These are phyloP conservation scores for Pollachius pollachius DNA, from an alignment of 2,113 vertebrate genomes.

Conservation along the genomic window DNA sequence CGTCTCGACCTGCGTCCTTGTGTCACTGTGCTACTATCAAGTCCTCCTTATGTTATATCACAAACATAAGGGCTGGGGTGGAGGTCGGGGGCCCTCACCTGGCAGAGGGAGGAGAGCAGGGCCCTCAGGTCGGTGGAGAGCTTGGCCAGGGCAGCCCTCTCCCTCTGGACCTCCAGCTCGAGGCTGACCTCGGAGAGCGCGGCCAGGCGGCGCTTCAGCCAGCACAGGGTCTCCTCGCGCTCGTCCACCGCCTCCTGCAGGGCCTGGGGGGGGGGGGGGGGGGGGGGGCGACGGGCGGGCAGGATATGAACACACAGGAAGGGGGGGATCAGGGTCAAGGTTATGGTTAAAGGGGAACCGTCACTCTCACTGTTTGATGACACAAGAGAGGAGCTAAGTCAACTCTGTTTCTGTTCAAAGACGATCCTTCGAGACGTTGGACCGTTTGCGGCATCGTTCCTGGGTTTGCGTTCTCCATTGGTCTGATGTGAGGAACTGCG, in stretches of 20 bases:
- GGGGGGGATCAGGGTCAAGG: background rate
- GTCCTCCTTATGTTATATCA: too few relatives aligned
- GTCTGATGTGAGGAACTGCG: too few relatives aligned
- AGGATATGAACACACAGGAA: background rate
- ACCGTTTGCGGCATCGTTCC: too few relatives aligned
- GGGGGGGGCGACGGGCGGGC: background rate
- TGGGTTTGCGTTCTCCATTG: too few relatives aligned
- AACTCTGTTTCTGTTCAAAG: too few relatives aligned
- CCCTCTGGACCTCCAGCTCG: conserved; percentile 79
- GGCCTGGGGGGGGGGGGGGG: too few relatives aligned
- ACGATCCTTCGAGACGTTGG: too few relatives aligned
- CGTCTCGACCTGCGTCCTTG: too few relatives aligned
- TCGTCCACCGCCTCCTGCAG: conserved; percentile 73
- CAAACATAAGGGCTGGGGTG: too few relatives aligned
- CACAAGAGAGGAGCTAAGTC: too few relatives aligned
- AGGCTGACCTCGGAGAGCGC: conserved; percentile 78
- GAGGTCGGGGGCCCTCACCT: conserved; percentile 68
- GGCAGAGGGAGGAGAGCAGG: conserved; percentile 75
- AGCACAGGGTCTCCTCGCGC: conserved; percentile 79
- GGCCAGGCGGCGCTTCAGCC: conserved; percentile 83
- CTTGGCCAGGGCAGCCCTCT: conserved; percentile 77
- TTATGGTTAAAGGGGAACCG: background rate
- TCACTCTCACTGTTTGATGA: too few relatives aligned
- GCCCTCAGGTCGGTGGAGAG: conserved; percentile 79
- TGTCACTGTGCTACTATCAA: too few relatives aligned